Conservation (phyloP, 1,140 invertebrate species). For the Melitaea cinxia region DNA sequence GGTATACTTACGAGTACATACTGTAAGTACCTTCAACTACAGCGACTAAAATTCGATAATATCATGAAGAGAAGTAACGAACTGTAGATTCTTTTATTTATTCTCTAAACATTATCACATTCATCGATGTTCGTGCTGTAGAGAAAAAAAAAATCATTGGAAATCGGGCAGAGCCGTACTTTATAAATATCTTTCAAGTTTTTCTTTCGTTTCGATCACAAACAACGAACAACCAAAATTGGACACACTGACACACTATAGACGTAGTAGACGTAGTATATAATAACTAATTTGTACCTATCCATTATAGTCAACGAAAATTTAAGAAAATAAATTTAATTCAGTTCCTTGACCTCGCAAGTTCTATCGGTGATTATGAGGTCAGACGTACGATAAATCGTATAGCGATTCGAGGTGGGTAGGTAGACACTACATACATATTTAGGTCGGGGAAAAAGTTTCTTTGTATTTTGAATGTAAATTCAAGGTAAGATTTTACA, state of each 20-base stretch:
- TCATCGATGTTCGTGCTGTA: background rate
- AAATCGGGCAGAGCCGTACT: slow-evolving; percentile 4
- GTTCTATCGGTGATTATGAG: slow-evolving; percentile 18
- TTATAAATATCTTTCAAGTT: slow-evolving; percentile 14
- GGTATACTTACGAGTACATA: too few species aligned
- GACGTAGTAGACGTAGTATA: background rate
- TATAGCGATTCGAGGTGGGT: background rate
- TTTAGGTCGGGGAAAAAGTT: too few species aligned
- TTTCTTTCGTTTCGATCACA: background rate
- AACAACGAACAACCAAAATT: slow-evolving; percentile 7
- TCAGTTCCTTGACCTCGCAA: slow-evolving; percentile 15
- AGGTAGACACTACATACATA: background rate
- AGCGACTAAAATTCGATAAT: too few species aligned
- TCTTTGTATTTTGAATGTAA: too few species aligned
- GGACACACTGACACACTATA: background rate
- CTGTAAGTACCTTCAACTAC: too few species aligned
- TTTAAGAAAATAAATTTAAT: slow-evolving; percentile 15
- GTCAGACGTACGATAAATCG: slow-evolving; percentile 18
- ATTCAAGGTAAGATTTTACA: too few species aligned
- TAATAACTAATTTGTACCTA: too few species aligned
- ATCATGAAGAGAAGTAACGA: too few species aligned
- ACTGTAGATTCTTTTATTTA: too few species aligned
- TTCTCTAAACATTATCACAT: background rate
- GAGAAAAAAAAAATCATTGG: background rate
- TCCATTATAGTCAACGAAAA: too few species aligned